Base-by-base conservation (phyloP, 2,888 invertebrate species). In the Xanthorhoe designata region DNA sequence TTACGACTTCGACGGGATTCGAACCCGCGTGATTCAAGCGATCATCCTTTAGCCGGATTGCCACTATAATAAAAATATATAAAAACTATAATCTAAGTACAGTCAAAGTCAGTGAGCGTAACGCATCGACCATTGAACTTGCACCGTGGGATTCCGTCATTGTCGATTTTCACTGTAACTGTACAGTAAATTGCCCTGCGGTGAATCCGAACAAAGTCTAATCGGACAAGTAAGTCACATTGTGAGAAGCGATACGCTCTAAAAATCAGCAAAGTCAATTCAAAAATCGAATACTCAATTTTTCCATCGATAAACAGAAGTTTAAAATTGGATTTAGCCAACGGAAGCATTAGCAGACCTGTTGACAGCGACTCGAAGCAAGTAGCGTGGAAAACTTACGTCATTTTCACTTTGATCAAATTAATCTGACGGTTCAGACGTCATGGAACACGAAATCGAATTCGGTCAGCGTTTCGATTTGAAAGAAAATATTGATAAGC, bases 401-500 rank as follows among this genome's bases (percentile, higher is more conserved):
- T 80, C 83, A 82, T 89, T 91, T 88, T 83, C 83, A 85, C 91
- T 91, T 92, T 90, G 91, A 92, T 91, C 89, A 83, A 88, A 91
- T 89, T 88, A 88, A 88, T 87, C 76, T 84, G 83, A 88, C 87
- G 88, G 88, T 89, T 86, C 80, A 68, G 79, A 75, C 72, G 78
- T 78, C 24, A 54, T 13, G 80, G 83, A 69, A 67, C 77, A 75
- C 72, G 76, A 76, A 77, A 82, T 76, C 69, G 62, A 80, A 82
- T 78, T 71, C 70, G 73, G 71, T 68, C 69, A 75, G 72, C n/a
- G 57, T 61, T 61, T 61, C 18, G 56, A 64, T 57, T 53, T 53
- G 58, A 58, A 49, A 54, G 59, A 64, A n/a, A 56, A 52, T 45
- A 35, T 47, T 8, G 47, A 47, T 47, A 17, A 47, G 24, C 4